Percentiles rank a stretch among this genome's conserved stretches.
Evolutionary conservation across 2,113 vertebrate species (phyloP).

Genomic region (Melanerpes aurifrons): DNA sequence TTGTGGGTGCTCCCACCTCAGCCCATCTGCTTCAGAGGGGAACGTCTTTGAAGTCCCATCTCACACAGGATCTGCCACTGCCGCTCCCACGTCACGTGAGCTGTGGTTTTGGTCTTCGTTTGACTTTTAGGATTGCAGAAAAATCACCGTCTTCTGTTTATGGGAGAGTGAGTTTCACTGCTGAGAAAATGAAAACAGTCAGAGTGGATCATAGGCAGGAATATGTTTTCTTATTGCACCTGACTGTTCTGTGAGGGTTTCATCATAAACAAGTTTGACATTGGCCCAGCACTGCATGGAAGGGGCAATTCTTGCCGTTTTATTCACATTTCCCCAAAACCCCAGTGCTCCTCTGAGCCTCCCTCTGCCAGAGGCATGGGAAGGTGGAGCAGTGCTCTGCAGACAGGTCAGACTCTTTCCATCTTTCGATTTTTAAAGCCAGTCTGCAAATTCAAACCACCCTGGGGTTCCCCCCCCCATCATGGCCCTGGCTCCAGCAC

Average conservation of each 20-base stretch:
- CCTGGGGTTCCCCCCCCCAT: neutral
- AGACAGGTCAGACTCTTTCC: neutral
- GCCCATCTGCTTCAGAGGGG: neutral
- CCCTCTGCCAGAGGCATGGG: neutral
- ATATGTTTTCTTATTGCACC: neutral
- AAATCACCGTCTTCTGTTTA: neutral
- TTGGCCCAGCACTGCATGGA: rapidly evolving
- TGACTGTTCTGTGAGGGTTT: neutral
- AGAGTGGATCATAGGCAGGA: neutral
- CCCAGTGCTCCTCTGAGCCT: rapidly evolving
- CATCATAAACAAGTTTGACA: rapidly evolving
- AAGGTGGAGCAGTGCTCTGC: neutral
- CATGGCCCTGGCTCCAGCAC: neutral
- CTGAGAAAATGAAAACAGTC: neutral
- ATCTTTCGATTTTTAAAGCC: neutral
- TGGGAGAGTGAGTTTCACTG: neutral
- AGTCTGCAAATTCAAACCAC: neutral
- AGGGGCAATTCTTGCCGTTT: neutral
- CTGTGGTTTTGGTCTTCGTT: slow-evolving; percentile 29
- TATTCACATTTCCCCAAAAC: neutral
- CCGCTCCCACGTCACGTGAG: neutral
- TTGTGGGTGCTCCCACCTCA: neutral
- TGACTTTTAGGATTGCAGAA: slow-evolving; percentile 27
- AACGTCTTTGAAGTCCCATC: neutral
- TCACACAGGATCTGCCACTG: neutral